Evolutionary conservation across 2,888 invertebrate genomes (phyloP), one percentile per base, ranked within the genome.

Genomic region (Heliothis peltigera): DNA sequence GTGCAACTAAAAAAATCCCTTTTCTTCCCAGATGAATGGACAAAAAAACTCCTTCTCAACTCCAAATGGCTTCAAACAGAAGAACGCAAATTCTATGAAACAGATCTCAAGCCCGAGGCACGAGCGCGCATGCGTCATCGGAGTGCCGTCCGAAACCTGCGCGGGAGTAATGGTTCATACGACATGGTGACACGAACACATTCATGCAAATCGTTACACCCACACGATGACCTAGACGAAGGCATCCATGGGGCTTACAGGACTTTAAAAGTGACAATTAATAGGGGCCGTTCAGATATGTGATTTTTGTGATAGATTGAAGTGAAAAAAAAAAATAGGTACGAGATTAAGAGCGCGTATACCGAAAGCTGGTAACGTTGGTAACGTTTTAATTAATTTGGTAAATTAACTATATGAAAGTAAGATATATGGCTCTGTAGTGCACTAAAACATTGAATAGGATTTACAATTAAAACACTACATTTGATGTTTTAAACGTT

Each of bases 1-100:
- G 35, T 4, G 15, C 35, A n/a, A 39, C 39, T 39, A 15, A 39
- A 39, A 4, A 46, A 35, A 46, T n/a, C n/a, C n/a, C 15, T 17
- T 15, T 2, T 25, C 2, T 55, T 43, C 43, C 79, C 91, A 95
- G 97, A 97, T 48, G 94, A 96, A 84, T 97, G 97, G 97, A 95
- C 97, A 69, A 96, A 97, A 79, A 97, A 97, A 79, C 88, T 97
- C 5, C 95, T 97, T 53, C 96, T 89, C 35, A 96, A 97, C 83
- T 95, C 96, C 25, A 96, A 96, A 59, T 97, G 97, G 97, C 96
- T 97, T 77, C 95, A 96, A 82, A 94, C 94, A 25, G 97, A 97
- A 84, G 97, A 97, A 48, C 83, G 89, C 4, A 90, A 86, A 58
- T 94, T 88, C 77, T 94, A 93, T 82, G 88, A 91, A 28, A 94